These are phyloP conservation scores for Drosophila quinaria DNA, from an alignment of 2,888 invertebrate genomes.

Conservation along the genomic window DNA sequence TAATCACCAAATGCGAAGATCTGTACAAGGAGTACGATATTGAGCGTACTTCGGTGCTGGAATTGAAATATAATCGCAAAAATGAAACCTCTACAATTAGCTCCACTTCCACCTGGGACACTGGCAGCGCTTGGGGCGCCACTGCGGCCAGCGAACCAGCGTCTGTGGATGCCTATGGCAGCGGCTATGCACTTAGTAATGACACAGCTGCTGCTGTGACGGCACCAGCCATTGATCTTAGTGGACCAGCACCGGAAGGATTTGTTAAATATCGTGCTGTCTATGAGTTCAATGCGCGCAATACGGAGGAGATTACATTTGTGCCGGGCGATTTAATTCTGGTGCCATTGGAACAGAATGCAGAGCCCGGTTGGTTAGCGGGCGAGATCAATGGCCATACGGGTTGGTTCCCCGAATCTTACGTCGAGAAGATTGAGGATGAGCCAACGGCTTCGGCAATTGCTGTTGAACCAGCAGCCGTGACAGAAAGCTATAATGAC, in stretches of 20 bases:
- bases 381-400: constrained; percentile 95
- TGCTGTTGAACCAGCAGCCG: constrained; percentile 37
- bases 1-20: constrained; percentile 90
- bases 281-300: constrained; percentile 97
- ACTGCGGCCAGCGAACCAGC: constrained; percentile 40
- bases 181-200: constrained; percentile 65
- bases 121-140: constrained; percentile 62
- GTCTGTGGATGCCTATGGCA: constrained; percentile 72
- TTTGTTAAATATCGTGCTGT: constrained; percentile 93
- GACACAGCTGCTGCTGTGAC: constrained; percentile 74
- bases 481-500: constrained; percentile 76
- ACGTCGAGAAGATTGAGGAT: constrained; percentile 92
- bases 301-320: constrained; percentile 96
- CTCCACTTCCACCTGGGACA: constrained; percentile 87
- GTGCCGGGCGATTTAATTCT: constrained; percentile 96
- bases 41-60: constrained; percentile 87
- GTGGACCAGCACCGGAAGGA: constrained; percentile 86
- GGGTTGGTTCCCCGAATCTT: constrained; percentile 99
- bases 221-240: constrained; percentile 67
- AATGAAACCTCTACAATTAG: constrained; percentile 79
- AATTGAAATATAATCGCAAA: constrained; percentile 87
- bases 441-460: constrained; percentile 37
- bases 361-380: constrained; percentile 99
- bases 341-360: constrained; percentile 91
- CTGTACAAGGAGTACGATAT: constrained; percentile 90